Evolutionary conservation across 2,888 invertebrate genomes (phyloP), one percentile per base, ranked within the genome.

Genomic region (Amphimallon solstitiale): DNA sequence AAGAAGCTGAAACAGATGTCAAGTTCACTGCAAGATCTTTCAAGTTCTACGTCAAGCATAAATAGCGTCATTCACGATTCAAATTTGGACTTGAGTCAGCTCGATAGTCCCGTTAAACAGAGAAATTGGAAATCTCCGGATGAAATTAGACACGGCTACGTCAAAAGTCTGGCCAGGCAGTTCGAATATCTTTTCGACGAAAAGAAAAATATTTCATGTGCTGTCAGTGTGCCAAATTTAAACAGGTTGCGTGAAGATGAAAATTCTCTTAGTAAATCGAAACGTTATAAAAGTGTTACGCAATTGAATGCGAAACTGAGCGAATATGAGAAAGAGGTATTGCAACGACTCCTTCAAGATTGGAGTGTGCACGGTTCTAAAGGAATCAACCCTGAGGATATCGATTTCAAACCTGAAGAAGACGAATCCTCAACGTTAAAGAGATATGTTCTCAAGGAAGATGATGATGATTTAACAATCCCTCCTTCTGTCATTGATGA

Each of bases 61-160:
- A 81, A 79, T 63, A 82, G 81, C 68, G 76, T 77, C 15, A 73
- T 81, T 15, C 80, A 81, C 63, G 81, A 81, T 59, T 81, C 82
- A 1, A 80, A 80, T 65, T 71, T 83, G 54, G 83, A 83, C 74
- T 71, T 83, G 37, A 82, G 80, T 66, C 78, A 78, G 61, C 74
- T 81, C 43, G 80, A 80, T 71, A 75, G 77, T 4, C 76, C 79
- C 2, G 71, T 77, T 12, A 78, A 78, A 54, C 77, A 78, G 52
- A 89, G 88, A 71, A 89, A 87, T 15, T 90, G 90, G 90, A 88
- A 87, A 74, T 90, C 90, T 0, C 90, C 90, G 0, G 89, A 90
- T 72, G 89, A 90, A 73, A 88, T 88, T 59, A 82, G 90, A 64
- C 86, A 90, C 15, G 89, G 90, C 0, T 71, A 89, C 78, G 92